Conservation (phyloP, 2,113 vertebrate genomes). For the Archilochus colubris region DNA sequence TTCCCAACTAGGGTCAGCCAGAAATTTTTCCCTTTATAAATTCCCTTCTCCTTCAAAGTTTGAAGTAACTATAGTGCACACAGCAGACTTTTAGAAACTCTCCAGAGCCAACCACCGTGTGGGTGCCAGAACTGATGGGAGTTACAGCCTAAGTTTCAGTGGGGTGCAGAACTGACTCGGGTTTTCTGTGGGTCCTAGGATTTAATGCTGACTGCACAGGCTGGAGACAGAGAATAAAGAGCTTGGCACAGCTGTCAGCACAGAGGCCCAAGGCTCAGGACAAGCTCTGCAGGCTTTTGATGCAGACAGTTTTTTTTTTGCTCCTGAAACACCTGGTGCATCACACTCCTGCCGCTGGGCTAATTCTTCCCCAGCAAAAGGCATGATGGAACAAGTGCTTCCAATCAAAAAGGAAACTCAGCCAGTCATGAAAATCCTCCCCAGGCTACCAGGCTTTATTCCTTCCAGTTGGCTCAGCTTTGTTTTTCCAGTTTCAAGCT, state of each 20-base stretch:
- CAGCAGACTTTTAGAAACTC: not conserved
- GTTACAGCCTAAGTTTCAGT: not conserved
- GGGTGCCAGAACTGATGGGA: not conserved
- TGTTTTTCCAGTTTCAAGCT: not conserved
- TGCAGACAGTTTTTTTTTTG: not conserved
- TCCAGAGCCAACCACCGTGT: not conserved
- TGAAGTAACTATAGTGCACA: not conserved
- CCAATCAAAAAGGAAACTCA: slow-evolving; percentile 31
- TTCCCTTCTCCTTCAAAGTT: not conserved
- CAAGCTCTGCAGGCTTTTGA: not conserved
- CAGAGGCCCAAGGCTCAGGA: not conserved
- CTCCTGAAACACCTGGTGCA: fast-evolving
- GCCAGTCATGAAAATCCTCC: slow-evolving; percentile 21
- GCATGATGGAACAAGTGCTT: slow-evolving; percentile 54
- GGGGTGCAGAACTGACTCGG: not conserved
- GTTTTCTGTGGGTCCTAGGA: not conserved
- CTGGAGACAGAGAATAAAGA: not conserved
- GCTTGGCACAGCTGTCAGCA: not conserved
- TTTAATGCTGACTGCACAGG: not conserved
- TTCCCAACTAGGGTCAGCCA: not conserved
- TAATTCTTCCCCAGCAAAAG: slow-evolving; percentile 31
- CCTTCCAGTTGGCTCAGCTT: not conserved
- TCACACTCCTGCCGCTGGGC: not conserved
- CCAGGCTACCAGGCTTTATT: not conserved
- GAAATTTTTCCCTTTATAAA: not conserved